phyloP scores from a whole-genome alignment of 2,888 invertebrate species.

The Noctua fimbriata region DNA sequence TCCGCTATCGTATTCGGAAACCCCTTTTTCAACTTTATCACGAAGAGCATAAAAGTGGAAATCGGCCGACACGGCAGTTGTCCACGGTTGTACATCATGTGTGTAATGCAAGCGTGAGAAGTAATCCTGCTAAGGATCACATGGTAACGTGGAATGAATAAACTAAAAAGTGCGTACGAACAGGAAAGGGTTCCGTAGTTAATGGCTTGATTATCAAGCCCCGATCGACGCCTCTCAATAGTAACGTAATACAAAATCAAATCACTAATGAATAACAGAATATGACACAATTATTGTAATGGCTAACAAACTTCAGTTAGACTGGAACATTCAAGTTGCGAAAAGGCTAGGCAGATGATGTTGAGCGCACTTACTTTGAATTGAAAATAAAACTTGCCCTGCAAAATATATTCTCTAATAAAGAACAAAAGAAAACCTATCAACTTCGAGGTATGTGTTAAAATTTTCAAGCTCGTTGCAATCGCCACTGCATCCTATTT shows the following conservation, averaged over 20 bases:
- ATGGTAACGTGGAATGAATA: conserved; percentile 15
- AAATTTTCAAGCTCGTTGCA: too few relatives aligned
- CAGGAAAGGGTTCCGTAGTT: conserved; percentile 8
- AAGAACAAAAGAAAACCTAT: too few relatives aligned
- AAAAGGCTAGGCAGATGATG: too few relatives aligned
- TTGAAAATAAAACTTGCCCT: too few relatives aligned
- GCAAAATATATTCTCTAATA: too few relatives aligned
- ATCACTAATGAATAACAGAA: too few relatives aligned
- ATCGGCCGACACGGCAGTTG: neutral
- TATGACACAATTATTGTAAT: too few relatives aligned
- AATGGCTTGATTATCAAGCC: neutral
- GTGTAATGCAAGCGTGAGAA: conserved; percentile 44
- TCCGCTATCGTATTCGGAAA: neutral
- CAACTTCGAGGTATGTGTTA: too few relatives aligned
- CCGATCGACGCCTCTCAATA: neutral
- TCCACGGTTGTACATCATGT: conserved; percentile 4
- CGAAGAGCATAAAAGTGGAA: neutral
- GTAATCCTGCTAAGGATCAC: conserved; percentile 13
- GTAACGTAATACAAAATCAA: neutral
- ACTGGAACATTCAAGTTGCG: too few relatives aligned
- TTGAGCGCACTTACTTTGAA: too few relatives aligned
- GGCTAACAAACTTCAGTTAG: neutral
- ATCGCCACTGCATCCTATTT: too few relatives aligned
- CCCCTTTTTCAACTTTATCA: neutral
- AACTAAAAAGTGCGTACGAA: conserved; percentile 25